Conservation (phyloP, 2,888 invertebrate species). For the Mesochorus sp. region DNA sequence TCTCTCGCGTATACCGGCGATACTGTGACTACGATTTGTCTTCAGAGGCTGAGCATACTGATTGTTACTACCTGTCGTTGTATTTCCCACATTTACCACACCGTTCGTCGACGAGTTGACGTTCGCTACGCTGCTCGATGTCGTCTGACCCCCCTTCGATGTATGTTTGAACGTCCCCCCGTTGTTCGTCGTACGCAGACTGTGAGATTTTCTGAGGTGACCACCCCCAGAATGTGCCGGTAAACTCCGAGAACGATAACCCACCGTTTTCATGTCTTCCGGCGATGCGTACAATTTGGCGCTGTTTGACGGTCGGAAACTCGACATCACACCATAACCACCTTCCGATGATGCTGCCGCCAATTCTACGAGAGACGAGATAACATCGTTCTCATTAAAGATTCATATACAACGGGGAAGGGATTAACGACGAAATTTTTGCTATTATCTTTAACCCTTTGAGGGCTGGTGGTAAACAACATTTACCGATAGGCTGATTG, state of each 20-base stretch:
- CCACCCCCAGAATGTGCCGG: slow-evolving; percentile 84
- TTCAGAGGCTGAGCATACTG: slow-evolving; percentile 85
- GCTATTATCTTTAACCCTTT: too few relatives aligned
- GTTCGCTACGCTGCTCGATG: slow-evolving; percentile 65
- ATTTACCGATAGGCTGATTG: too few relatives aligned
- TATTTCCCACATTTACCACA: slow-evolving; percentile 65
- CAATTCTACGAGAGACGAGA: slow-evolving; percentile 74
- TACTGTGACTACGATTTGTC: slow-evolving; percentile 80
- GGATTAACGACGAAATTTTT: not conserved
- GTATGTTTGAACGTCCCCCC: slow-evolving; percentile 81
- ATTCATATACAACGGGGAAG: not conserved
- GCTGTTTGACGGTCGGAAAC: slow-evolving; percentile 93
- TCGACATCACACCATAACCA: slow-evolving; percentile 88
- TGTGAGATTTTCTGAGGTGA: slow-evolving; percentile 86
- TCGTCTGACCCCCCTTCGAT: slow-evolving; percentile 64
- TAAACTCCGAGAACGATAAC: slow-evolving; percentile 84
- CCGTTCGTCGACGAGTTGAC: slow-evolving; percentile 63
- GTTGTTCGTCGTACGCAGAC: slow-evolving; percentile 83
- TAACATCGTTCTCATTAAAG: not conserved
- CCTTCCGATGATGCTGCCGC: slow-evolving; percentile 80
- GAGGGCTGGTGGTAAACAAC: too few relatives aligned
- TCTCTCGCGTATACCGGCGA: slow-evolving; percentile 77
- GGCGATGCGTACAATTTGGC: slow-evolving; percentile 95
- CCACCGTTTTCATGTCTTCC: slow-evolving; percentile 90
- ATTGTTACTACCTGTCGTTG: slow-evolving; percentile 77